Base-by-base conservation (phyloP, 1,140 invertebrate species). In the Lithobius niger region DNA sequence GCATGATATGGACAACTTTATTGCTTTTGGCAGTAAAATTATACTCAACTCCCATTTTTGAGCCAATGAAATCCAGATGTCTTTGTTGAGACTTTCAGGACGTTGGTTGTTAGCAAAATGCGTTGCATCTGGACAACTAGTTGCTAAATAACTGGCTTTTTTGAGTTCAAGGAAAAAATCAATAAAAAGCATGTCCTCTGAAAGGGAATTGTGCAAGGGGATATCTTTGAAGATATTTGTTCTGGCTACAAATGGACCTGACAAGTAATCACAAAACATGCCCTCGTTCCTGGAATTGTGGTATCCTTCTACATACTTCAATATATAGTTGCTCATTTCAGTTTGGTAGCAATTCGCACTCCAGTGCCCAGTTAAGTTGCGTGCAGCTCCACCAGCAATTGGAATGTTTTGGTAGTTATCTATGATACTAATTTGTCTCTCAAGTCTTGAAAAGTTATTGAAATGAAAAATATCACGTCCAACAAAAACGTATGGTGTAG, bases 251-350 rank as follows among this genome's bases (percentile, higher is more conserved):
- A 69, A 69, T 15, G 67, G 63, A 3, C 62, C 66, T 31, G 57
- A 54, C 10, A 67, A 44, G 27, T 64, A 61, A 56, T 68, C 67
- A 60, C 67, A 69, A 54, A 63, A 64, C 57, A 67, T 63, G 43
- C 67, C 69, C 47, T 65, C 67, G n/a, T 60, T 53, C 10, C 56
- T 42, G 1, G 66, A 69, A 49, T 57, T 55, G 25, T 60, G 59
- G 55, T 70, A 70, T 0, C 67, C 68, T 24, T 66, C 60, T 1
- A 55, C 21, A 31, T 61, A 62, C n/a, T 52, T 45, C 10, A 70
- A 53, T 13, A 60, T 59, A 42, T 62, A 68, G 27, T 67, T 64
- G 36, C 58, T 59, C 42, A 64, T 57, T 2, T 56, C 52, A 0
- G 58, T 54, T 50, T 68, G 67, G 52, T 62, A 62, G 50, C 68